A percentile compares a stretch with the other conserved stretches of the same genome.
These are phyloP conservation scores for Tenthredo notha DNA, from an alignment of 2,888 invertebrate genomes.

Conservation along the genomic window DNA sequence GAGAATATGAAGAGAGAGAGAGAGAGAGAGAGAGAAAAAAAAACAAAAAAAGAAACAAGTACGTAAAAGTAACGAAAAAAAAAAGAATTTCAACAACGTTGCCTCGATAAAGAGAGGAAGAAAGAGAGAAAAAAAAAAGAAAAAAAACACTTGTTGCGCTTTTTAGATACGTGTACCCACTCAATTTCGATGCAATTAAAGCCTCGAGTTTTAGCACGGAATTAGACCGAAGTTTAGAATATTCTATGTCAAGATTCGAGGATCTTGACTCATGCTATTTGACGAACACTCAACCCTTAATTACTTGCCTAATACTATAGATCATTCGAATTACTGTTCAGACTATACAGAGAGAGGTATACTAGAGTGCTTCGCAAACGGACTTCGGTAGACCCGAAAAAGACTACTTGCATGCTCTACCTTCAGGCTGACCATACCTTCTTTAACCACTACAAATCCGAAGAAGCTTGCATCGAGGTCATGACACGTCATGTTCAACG, in stretches of 20 bases:
- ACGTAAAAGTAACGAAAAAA: neutral
- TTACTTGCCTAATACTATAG: neutral
- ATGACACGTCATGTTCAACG: slow-evolving; percentile 96
- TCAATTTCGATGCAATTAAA: neutral
- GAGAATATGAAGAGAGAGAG: neutral
- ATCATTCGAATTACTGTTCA: slow-evolving; percentile 49
- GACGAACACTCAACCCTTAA: slow-evolving; percentile 19
- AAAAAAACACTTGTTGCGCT: slow-evolving; percentile 10
- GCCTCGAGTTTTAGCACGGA: neutral
- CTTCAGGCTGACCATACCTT: slow-evolving; percentile 97
- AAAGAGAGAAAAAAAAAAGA: neutral
- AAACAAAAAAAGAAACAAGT: neutral
- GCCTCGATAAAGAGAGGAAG: neutral
- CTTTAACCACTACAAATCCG: slow-evolving; percentile 94
- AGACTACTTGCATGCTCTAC: slow-evolving; percentile 95
- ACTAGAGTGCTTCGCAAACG: slow-evolving; percentile 72
- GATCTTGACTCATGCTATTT: neutral
- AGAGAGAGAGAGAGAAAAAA: neutral
- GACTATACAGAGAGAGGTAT: slow-evolving; percentile 66
- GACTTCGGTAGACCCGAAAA: slow-evolving; percentile 88
- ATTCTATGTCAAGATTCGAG: neutral
- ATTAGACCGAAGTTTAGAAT: neutral
- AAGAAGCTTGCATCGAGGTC: slow-evolving; percentile 95
- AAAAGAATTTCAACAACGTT: neutral
- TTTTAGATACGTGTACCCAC: neutral